Base-by-base conservation (phyloP, 2,797 vertebrate genomes). In the Phalanger gymnotis region DNA sequence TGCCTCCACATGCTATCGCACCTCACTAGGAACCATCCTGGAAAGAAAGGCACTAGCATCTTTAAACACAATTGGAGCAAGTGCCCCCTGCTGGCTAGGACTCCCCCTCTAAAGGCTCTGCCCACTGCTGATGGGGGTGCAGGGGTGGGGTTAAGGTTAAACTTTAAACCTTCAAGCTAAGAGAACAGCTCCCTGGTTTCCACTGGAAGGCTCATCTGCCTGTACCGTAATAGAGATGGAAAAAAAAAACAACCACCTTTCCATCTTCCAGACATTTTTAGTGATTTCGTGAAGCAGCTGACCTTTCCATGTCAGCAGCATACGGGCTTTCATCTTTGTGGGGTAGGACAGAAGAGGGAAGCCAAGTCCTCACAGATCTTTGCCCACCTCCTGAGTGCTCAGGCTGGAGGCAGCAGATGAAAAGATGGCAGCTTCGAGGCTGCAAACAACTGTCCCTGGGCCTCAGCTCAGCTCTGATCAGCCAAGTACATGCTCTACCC, bases 1-100 rank as follows among this genome's bases (percentile, higher is more conserved):
- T 90, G 92, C 91, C 91, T 94, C 95, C 92, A 90, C 95, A 25
- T 5, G 34, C 4, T 53, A 94, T 40, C 31, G 58, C 56, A 96
- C 2, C 94, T 25, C 90, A 90, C 90, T 94, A 96, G 96, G 61
- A 96, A 94, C 31, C 51, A 94, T 90, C 56, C 54, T 53, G 96
- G 96, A 53, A 73, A 95, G 54, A 96, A 96, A 97, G 94, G 91
- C 93, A 95, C 87, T 96, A 96, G 87, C 54, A 90, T 66, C 92
- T 97, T 94, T 95, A 94, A 53, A 54, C 90, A 47, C 92, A 94
- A 93, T 90, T 92, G 81, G 57, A 95, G 95, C 91, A 16, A 93
- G 55, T 73, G 61, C n/a, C 34, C 16, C 4, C 16, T 16, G 40
- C 40, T 87, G 73, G 40, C 40, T 47, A 22, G 22, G 73, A 40